phyloP scores from a whole-genome alignment of 1,140 invertebrate species.

The Neelides sp. region DNA sequence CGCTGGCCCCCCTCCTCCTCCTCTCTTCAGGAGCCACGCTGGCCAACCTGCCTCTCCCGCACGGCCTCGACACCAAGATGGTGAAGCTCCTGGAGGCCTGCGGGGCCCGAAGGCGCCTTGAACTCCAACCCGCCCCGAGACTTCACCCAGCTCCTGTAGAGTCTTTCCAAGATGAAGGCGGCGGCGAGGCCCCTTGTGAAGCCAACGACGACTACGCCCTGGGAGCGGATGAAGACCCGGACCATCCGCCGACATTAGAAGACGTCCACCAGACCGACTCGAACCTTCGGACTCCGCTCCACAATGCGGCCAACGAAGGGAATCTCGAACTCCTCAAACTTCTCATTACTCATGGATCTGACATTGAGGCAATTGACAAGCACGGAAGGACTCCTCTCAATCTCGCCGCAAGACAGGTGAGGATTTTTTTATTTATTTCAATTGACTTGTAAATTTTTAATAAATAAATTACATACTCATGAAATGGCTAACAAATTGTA shows the following conservation, averaged over 20 bases:
- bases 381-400: slow-evolving; percentile 71
- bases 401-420: slow-evolving; percentile 56
- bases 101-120: slow-evolving; percentile 33
- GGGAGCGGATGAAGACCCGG: slow-evolving; percentile 13
- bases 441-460: background rate
- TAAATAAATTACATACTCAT: too few relatives aligned
- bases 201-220: slow-evolving; percentile 29
- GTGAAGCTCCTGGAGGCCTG: slow-evolving; percentile 40
- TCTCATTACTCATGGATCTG: slow-evolving; percentile 44
- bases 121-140: too few relatives aligned
- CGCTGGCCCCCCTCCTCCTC: slow-evolving; percentile 38
- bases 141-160: slow-evolving; percentile 19
- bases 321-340: slow-evolving; percentile 50
- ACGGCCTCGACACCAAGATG: slow-evolving; percentile 19
- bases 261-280: slow-evolving; percentile 36
- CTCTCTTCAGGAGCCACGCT: slow-evolving; percentile 29
- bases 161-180: slow-evolving; percentile 28
- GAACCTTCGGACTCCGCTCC: slow-evolving; percentile 56
- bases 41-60: slow-evolving; percentile 10
- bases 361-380: slow-evolving; percentile 52
- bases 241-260: background rate
- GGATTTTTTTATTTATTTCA: background rate
- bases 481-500: too few relatives aligned
- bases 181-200: slow-evolving; percentile 30
- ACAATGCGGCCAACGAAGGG: slow-evolving; percentile 61